Percentiles rank a stretch among this genome's conserved stretches.
These are phyloP conservation scores for Pangasius sanitwongsei DNA, from an alignment of 2,797 vertebrate species.

Conservation along the genomic window DNA sequence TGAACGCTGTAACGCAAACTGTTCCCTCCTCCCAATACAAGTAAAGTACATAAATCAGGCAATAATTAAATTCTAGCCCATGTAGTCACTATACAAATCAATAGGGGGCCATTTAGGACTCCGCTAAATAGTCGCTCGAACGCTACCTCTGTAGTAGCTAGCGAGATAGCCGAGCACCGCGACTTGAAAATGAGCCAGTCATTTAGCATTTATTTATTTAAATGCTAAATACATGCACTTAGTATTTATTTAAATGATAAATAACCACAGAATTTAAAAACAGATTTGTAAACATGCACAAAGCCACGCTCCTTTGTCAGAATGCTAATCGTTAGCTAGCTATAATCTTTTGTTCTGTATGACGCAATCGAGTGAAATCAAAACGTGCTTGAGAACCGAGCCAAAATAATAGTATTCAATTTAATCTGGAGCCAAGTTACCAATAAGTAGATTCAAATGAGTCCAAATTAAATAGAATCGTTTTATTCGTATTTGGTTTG, in stretches of 20 bases:
- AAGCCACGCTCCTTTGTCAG: no score
- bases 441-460: not conserved
- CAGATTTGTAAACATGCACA: not conserved
- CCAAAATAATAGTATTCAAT: no score
- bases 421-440: no score
- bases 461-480: not conserved
- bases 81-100: not conserved
- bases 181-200: not conserved
- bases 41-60: no score
- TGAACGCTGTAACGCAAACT: not conserved
- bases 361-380: slow-evolving; percentile 37
- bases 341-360: not conserved
- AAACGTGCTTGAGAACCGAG: not conserved
- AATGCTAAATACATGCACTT: not conserved
- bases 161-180: not conserved
- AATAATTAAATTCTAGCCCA: not conserved
- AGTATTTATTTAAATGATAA: not conserved
- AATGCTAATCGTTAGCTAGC: not conserved
- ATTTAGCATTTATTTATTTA: not conserved
- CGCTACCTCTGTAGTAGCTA: not conserved
- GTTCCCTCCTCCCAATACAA: not conserved
- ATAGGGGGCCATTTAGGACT: not conserved
- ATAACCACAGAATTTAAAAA: not conserved
- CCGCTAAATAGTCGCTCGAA: not conserved
- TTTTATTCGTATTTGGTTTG: not conserved